These are phyloP conservation scores for Drosophila emarginata DNA, from an alignment of 2,888 invertebrate species.

Conservation along the genomic window DNA sequence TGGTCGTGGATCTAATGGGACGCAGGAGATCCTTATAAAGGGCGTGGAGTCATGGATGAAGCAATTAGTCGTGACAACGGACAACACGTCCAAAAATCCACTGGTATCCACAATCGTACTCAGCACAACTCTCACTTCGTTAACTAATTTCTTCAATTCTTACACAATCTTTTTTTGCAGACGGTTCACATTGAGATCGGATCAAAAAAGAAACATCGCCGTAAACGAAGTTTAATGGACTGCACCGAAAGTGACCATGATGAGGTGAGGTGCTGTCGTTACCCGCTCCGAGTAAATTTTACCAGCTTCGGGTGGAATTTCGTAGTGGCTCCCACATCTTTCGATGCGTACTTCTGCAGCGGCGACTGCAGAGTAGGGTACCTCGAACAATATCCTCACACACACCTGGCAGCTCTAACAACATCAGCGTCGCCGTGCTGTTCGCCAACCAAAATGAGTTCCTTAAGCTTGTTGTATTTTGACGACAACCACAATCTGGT, in stretches of 20 bases:
- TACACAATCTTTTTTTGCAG: slow-evolving; percentile 49
- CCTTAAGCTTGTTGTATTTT: slow-evolving; percentile 95
- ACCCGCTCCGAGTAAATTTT: slow-evolving; percentile 96
- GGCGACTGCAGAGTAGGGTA: slow-evolving; percentile 96
- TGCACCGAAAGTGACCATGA: slow-evolving; percentile 90
- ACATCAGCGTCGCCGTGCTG: slow-evolving; percentile 95
- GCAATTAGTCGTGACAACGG: slow-evolving; percentile 87
- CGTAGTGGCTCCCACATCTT: slow-evolving; percentile 97
- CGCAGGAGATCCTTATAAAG: slow-evolving; percentile 90
- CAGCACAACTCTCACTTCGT: neutral
- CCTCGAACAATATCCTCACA: slow-evolving; percentile 93
- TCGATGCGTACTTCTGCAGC: slow-evolving; percentile 97
- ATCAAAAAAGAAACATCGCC: slow-evolving; percentile 82
- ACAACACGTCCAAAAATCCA: slow-evolving; percentile 80
- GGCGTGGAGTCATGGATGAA: slow-evolving; percentile 86
- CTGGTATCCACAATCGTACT: slow-evolving; percentile 73
- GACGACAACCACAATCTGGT: slow-evolving; percentile 94
- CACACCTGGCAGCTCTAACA: slow-evolving; percentile 92
- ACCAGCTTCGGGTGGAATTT: slow-evolving; percentile 96
- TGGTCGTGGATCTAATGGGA: slow-evolving; percentile 83
- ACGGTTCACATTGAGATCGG: slow-evolving; percentile 81
- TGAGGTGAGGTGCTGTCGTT: slow-evolving; percentile 94
- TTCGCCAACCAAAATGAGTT: slow-evolving; percentile 93
- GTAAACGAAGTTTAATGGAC: slow-evolving; percentile 90
- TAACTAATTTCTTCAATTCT: neutral